phyloP scores from a whole-genome alignment of 92 coral and sea anemone genomes.

The Epizoanthus stellaris region DNA sequence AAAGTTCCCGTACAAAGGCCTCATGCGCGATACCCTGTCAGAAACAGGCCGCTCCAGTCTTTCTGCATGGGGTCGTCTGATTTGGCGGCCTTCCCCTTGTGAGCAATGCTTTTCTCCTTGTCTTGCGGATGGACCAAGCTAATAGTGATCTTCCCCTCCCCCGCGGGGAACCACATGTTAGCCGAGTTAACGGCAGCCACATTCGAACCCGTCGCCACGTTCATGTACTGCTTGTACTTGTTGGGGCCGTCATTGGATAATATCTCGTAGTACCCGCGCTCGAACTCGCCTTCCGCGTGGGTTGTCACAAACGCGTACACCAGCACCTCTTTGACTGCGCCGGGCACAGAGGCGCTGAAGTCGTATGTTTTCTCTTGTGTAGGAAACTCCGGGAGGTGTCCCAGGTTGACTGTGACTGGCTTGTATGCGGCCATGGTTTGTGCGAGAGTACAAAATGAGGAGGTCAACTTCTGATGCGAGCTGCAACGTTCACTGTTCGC shows the following conservation, averaged over 20 bases:
- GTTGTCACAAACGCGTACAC: slow-evolving; percentile 63
- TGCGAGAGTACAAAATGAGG: too few species aligned
- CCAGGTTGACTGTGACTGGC: slow-evolving; percentile 35
- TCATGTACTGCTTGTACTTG: slow-evolving; percentile 60
- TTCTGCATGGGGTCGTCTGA: slow-evolving; percentile 15
- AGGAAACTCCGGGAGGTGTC: slow-evolving; percentile 54
- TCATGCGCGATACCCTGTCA: slow-evolving; percentile 53
- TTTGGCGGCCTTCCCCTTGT: slow-evolving; percentile 3
- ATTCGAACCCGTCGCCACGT: slow-evolving; percentile 62
- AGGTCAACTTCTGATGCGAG: too few species aligned
- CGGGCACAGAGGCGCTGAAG: slow-evolving; percentile 42
- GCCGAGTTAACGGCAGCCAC: slow-evolving; percentile 63
- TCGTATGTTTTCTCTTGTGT: slow-evolving; percentile 31
- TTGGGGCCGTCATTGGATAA: slow-evolving; percentile 42
- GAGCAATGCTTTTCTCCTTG: slow-evolving; percentile 35
- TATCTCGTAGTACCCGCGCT: slow-evolving; percentile 68
- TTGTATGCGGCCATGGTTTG: slow-evolving; percentile 48
- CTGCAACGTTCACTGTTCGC: too few species aligned
- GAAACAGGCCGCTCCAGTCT: slow-evolving; percentile 56
- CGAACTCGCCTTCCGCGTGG: slow-evolving; percentile 55
- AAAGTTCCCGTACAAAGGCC: neutral
- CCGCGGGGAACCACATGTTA: slow-evolving; percentile 70
- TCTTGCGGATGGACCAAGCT: slow-evolving; percentile 50
- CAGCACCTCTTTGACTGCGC: slow-evolving; percentile 57
- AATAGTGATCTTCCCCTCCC: slow-evolving; percentile 56